These are phyloP conservation scores for Drosophila parthenogenetica DNA, from an alignment of 2,888 invertebrate species.

Conservation along the genomic window DNA sequence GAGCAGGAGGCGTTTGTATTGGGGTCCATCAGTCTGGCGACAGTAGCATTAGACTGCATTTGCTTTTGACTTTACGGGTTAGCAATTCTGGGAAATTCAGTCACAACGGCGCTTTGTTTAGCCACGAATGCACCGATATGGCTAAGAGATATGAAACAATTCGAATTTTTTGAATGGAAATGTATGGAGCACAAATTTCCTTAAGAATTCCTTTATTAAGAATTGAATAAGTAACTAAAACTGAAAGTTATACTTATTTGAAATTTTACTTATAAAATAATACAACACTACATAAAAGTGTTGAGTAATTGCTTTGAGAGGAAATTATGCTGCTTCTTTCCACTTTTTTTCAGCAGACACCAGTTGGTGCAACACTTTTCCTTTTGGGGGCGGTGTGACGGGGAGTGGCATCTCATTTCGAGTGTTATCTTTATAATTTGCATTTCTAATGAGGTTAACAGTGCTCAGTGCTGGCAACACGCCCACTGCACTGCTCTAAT, in stretches of 20 bases:
- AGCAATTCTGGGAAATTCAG: conserved; percentile 62
- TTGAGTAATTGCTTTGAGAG: neutral
- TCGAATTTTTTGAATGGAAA: conserved; percentile 31
- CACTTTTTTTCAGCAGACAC: neutral
- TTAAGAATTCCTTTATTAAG: neutral
- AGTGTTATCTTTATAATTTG: conserved; percentile 40
- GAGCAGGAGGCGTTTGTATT: conserved; percentile 27
- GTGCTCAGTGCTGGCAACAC: conserved; percentile 2
- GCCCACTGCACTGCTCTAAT: conserved; percentile 45
- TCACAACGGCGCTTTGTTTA: conserved; percentile 36
- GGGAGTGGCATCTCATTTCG: neutral
- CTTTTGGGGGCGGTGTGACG: neutral
- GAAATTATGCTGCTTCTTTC: neutral
- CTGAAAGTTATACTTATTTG: too few relatives aligned
- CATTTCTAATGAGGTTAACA: conserved; percentile 63
- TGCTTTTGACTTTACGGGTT: conserved; percentile 52
- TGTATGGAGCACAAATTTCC: conserved; percentile 8
- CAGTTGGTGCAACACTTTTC: neutral
- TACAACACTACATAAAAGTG: too few relatives aligned
- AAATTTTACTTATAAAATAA: too few relatives aligned
- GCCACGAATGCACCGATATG: conserved; percentile 31
- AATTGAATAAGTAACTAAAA: too few relatives aligned
- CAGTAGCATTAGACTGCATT: conserved; percentile 71
- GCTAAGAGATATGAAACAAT: conserved; percentile 22
- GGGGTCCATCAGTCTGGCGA: conserved; percentile 56